These are phyloP conservation scores for Drosophila incognita DNA, from an alignment of 2,888 invertebrate species.

Conservation along the genomic window DNA sequence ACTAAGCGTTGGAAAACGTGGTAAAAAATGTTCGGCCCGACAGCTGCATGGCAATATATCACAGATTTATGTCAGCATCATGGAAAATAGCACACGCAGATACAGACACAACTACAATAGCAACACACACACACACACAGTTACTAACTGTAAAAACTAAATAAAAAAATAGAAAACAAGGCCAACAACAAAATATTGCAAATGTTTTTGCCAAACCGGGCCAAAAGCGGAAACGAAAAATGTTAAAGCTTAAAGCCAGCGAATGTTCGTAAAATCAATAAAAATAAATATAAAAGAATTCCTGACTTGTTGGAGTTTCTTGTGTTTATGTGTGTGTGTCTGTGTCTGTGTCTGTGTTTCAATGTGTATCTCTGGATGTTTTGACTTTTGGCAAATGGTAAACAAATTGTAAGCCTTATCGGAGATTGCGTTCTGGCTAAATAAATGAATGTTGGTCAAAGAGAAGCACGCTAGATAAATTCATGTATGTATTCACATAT, in stretches of 20 bases:
- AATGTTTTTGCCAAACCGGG: conserved; percentile 39
- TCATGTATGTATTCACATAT: neutral
- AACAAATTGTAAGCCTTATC: conserved; percentile 72
- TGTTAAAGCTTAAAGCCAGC: conserved; percentile 42
- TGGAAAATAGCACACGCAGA: conserved; percentile 59
- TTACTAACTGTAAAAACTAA: conserved; percentile 52
- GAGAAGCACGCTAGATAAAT: neutral
- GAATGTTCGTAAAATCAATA: conserved; percentile 29
- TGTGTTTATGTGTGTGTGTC: neutral
- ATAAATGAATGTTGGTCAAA: conserved; percentile 1
- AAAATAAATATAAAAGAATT: conserved; percentile 27
- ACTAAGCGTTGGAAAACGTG: conserved; percentile 45
- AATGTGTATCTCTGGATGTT: neutral
- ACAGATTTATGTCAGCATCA: conserved; percentile 79
- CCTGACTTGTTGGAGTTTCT: conserved; percentile 23
- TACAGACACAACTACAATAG: conserved; percentile 28
- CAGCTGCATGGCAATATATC: conserved; percentile 72
- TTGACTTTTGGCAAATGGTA: conserved; percentile 54
- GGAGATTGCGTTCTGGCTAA: conserved; percentile 28
- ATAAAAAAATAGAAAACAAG: conserved; percentile 26
- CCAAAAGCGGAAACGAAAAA: conserved; percentile 50
- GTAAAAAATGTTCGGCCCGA: conserved; percentile 55
- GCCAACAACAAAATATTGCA: conserved; percentile 18
- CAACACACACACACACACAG: conserved; percentile 1
- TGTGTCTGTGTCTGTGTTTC: conserved; percentile 2